These are phyloP conservation scores for Diploscapter pachys DNA, from an alignment of 1,140 invertebrate genomes.

Conservation along the genomic window DNA sequence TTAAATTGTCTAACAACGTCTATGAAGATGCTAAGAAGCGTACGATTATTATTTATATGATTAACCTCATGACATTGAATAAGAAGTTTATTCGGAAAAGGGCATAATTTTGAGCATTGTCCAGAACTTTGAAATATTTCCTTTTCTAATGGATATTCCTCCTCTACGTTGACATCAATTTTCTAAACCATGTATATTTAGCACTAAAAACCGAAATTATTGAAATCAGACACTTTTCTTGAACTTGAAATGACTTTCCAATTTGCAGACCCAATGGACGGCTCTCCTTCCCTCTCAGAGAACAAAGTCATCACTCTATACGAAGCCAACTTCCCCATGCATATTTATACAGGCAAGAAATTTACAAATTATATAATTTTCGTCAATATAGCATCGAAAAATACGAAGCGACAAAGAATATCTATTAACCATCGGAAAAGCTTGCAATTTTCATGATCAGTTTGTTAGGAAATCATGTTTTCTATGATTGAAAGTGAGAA, in stretches of 20 bases:
- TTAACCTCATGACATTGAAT: too few species aligned
- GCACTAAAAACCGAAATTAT: not conserved
- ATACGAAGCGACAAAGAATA: too few species aligned
- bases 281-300: conserved; percentile 39
- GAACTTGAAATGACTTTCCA: conserved; percentile 1
- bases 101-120: not conserved
- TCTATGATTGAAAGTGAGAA: too few species aligned
- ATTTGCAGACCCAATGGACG: conserved; percentile 40
- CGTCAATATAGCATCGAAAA: too few species aligned
- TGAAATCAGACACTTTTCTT: not conserved
- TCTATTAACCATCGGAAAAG: too few species aligned
- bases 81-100: too few species aligned
- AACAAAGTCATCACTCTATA: conserved; percentile 35
- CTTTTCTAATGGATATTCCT: not conserved
- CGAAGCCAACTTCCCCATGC: conserved; percentile 32
- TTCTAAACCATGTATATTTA: too few species aligned
- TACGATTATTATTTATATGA: conserved; percentile 8
- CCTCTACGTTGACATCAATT: not conserved
- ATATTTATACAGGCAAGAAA: conserved; percentile 24
- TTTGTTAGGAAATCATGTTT: too few species aligned
- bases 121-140: too few species aligned
- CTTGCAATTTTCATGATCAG: too few species aligned
- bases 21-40: conserved; percentile 37
- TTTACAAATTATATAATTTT: too few species aligned
- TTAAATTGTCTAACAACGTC: conserved; percentile 38